These are phyloP conservation scores for Euzetes globulus DNA, from an alignment of 2,888 invertebrate species.

Conservation along the genomic window DNA sequence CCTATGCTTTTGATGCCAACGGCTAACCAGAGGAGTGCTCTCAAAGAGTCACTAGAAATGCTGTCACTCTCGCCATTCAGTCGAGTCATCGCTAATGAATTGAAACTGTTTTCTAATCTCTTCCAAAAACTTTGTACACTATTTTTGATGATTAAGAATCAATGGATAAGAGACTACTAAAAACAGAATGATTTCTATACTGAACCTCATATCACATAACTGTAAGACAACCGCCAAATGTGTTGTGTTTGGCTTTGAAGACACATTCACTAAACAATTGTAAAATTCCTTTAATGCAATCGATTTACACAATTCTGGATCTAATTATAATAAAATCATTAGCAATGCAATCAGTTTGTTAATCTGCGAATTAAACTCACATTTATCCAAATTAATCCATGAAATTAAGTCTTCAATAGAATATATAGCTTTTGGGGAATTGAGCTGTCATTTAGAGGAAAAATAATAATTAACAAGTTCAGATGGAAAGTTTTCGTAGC, in stretches of 20 bases:
- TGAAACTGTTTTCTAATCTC: constrained; percentile 19
- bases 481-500: background rate
- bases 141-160: background rate
- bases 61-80: background rate
- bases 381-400: background rate
- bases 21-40: constrained; percentile 25
- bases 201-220: constrained; percentile 26
- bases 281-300: constrained; percentile 28
- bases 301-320: constrained; percentile 16
- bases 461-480: background rate
- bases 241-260: background rate
- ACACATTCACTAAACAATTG: background rate
- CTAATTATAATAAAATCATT: background rate
- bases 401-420: background rate
- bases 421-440: background rate
- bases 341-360: background rate
- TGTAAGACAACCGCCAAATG: constrained; percentile 21
- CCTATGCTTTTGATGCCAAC: constrained; percentile 1
- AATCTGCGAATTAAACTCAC: background rate
- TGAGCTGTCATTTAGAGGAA: background rate
- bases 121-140: constrained; percentile 18
- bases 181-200: background rate
- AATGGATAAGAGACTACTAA: background rate
- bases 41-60: constrained; percentile 1
- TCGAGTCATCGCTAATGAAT: background rate